Conservation (phyloP, 2,113 vertebrate genomes). For the Hemichromis elongatus region DNA sequence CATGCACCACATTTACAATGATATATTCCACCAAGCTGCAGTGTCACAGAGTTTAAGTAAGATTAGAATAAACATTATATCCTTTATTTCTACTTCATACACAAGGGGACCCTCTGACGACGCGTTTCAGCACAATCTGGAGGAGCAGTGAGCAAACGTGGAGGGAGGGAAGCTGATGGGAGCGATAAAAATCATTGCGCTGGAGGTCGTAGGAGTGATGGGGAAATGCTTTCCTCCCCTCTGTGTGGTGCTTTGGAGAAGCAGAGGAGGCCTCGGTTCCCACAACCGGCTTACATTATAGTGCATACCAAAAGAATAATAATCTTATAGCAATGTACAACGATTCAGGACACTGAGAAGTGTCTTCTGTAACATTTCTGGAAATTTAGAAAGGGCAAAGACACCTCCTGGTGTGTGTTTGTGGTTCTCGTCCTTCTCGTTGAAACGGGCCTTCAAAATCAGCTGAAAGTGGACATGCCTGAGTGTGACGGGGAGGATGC, state of each 20-base stretch:
- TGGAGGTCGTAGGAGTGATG: neutral
- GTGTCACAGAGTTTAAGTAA: slow-evolving; percentile 61
- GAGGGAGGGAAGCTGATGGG: neutral
- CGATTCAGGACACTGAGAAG: neutral
- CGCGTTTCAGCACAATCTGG: slow-evolving; percentile 31
- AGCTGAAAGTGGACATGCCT: neutral
- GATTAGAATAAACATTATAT: slow-evolving; percentile 53
- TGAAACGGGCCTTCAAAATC: neutral
- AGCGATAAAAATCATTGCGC: neutral
- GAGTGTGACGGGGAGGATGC: neutral
- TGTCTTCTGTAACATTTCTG: neutral
- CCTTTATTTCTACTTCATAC: slow-evolving; percentile 47
- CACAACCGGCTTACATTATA: neutral
- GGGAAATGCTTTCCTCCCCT: neutral
- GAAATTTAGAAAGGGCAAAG: neutral
- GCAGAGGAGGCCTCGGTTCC: neutral
- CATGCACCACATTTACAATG: slow-evolving; percentile 80
- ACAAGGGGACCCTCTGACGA: slow-evolving; percentile 41
- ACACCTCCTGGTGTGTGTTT: fast-evolving
- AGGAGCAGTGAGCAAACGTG: neutral
- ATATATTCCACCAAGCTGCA: slow-evolving; percentile 75
- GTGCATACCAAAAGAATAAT: neutral
- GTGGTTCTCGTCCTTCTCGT: neutral
- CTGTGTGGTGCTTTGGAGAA: neutral
- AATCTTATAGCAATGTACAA: neutral